Base-by-base conservation (phyloP, 35 echinoderm and acorn worm genomes). In the Anneissia japonica region DNA sequence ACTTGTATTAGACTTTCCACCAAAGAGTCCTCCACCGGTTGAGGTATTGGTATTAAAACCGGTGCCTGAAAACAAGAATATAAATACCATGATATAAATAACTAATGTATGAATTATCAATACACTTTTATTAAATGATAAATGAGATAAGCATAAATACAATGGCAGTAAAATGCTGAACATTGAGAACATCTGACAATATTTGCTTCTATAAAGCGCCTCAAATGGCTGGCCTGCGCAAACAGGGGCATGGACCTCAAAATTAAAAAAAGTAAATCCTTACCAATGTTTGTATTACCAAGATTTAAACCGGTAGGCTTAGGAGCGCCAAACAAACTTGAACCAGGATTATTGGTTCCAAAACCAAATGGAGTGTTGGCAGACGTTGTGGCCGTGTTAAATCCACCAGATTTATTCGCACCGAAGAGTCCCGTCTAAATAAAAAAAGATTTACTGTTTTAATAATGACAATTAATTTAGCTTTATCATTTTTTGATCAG, bases 241-340 rank as follows among this genome's bases (percentile, higher is more conserved):
- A n/a, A n/a, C n/a, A n/a, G n/a, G n/a, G n/a, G n/a, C n/a, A n/a
- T n/a, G n/a, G n/a, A n/a, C n/a, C n/a, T n/a, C n/a, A n/a, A n/a
- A n/a, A n/a, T n/a, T n/a, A n/a, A n/a, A n/a, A n/a, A n/a, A n/a
- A n/a, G n/a, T n/a, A n/a, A n/a, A n/a, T n/a, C n/a, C n/a, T n/a
- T n/a, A n/a, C n/a, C n/a, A n/a, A n/a, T n/a, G 31, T 75, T 9
- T 75, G 3, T 32, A 4, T 77, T 64, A 23, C 89, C 89, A 30
- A 83, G 85, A 34, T 46, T 46, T 37, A 85, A 77, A 85, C 82
- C 46, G 73, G 37, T 84, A 0, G 82, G 85, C 37, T 46, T 77
- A 72, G 77, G 73, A 38, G 81, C 74, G 0, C 87, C 87, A 82
- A 89, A 89, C 34, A 89, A 32, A 13, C 87, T 73, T 35, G 74